These are phyloP conservation scores for Notiomystis cincta DNA, from an alignment of 2,113 vertebrate species.

Conservation along the genomic window DNA sequence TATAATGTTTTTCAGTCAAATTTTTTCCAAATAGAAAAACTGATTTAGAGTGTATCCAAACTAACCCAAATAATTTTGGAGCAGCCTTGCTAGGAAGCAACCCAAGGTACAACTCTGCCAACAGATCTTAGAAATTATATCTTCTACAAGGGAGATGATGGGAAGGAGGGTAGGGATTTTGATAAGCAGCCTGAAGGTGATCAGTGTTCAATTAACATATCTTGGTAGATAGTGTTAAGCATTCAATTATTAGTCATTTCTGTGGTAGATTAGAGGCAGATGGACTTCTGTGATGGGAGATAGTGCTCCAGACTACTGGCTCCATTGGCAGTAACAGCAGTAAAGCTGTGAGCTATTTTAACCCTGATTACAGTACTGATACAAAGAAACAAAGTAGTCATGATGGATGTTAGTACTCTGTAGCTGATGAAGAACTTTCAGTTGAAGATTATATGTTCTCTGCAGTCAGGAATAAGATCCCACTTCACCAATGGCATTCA, in stretches of 20 bases:
- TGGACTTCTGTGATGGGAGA: background rate
- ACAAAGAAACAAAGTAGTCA: background rate
- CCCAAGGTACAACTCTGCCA: background rate
- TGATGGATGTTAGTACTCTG: background rate
- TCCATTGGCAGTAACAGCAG: background rate
- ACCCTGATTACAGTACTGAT: background rate
- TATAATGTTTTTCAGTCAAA: background rate
- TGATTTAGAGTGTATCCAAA: background rate
- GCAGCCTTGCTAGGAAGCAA: background rate
- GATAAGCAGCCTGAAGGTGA: background rate
- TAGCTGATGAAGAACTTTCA: background rate
- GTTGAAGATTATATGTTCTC: background rate
- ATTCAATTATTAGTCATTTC: background rate
- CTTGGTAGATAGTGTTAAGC: background rate
- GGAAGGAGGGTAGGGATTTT: background rate
- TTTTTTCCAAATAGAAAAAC: background rate
- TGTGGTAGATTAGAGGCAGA: background rate
- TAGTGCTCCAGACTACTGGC: background rate
- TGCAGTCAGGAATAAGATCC: background rate
- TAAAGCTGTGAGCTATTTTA: background rate
- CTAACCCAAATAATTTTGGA: background rate
- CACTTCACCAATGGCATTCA: background rate
- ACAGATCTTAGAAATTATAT: background rate
- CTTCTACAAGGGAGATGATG: background rate
- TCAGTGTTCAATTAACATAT: background rate